Evolutionary conservation across 2,888 invertebrate genomes (phyloP), one percentile per base, ranked within the genome.

Genomic region (Synergus japonicus): DNA sequence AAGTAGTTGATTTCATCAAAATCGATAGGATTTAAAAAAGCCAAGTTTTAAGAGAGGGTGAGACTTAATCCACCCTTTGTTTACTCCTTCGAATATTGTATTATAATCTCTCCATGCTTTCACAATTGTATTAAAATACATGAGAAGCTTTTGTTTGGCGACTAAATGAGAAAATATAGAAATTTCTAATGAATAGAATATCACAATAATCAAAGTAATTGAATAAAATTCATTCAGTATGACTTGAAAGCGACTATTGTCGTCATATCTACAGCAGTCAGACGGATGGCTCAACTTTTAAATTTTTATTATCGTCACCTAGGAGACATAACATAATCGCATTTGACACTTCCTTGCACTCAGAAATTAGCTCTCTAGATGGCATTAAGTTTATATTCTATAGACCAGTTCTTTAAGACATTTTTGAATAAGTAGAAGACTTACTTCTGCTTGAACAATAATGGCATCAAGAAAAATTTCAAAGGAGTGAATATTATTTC

Each of bases 261-360:
- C 79, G 80, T 82, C 79, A 76, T 84, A 85, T 84, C 82, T 82
- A 76, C 83, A 69, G 76, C 69, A 73, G 76, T 80, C 81, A 82
- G 79, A 80, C 83, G 69, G 58, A 73, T 76, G 79, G 82, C 81
- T 82, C 78, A 82, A 81, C 85, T 85, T 87, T 86, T 84, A 86
- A 63, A 87, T 89, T 89, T 88, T 88, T 87, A 85, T 88, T 85
- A 83, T 86, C 86, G 83, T 85, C 86, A 82, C 83, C 83, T 83
- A 76, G 78, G 66, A 80, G 82, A 82, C 82, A 85, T 85, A 81
- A 85, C 85, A 85, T 90, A 90, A 90, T 90, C 90, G 87, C 85
- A 83, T 90, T 90, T 88, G 85, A 87, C 87, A 88, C 87, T 84
- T 84, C 86, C 85, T 60, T 83, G 88, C 86, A 86, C 86, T 86